Evolutionary conservation across 2,797 vertebrate genomes (phyloP), one percentile per base, ranked within the genome.

Genomic region (Chelonia mydas): DNA sequence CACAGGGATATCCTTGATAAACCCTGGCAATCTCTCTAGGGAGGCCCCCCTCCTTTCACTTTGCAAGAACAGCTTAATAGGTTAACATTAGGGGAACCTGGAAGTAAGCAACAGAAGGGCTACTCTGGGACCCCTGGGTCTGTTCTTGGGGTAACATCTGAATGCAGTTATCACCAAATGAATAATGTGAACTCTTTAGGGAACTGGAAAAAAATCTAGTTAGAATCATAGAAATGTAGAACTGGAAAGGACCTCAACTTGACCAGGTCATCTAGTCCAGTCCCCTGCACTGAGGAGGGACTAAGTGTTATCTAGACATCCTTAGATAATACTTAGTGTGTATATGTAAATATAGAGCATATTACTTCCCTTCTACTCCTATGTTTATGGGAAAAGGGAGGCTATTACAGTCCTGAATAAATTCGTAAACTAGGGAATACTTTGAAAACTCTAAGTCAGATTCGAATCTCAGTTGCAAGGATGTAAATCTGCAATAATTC

Each of bases 141-240:
- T 57, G 55, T 28, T 57, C 55, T 27, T 57, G 55, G 25, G 11
- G 55, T 57, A 57, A 57, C 55, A 57, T 86, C 28, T 65, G 61
- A 95, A 90, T 57, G 41, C 6, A 77, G 1, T 82, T 88, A 72
- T 83, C 96, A 93, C 68, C 54, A 94, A 94, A 79, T 89, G 37
- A 91, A 2, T 51, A 41, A 23, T 33, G 33, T 89, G 45, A 27
- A 84, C n/a, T 78, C 45, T 89, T 94, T 77, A 81, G n/a, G 86
- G 80, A 87, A 93, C 25, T 83, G 47, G 50, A 31, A 86, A 11
- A 80, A 45, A 83, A 86, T 5, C 0, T 53, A 72, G 13, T 92
- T 86, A 25, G 12, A 59, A 59, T 59, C 5, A 59, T 31, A 59
- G 57, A 59, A 59, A 59, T 31, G 28, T 59, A 59, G 57, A 31